Conservation (phyloP, 2,888 invertebrate genomes). For the Trissoscelio sp. region DNA sequence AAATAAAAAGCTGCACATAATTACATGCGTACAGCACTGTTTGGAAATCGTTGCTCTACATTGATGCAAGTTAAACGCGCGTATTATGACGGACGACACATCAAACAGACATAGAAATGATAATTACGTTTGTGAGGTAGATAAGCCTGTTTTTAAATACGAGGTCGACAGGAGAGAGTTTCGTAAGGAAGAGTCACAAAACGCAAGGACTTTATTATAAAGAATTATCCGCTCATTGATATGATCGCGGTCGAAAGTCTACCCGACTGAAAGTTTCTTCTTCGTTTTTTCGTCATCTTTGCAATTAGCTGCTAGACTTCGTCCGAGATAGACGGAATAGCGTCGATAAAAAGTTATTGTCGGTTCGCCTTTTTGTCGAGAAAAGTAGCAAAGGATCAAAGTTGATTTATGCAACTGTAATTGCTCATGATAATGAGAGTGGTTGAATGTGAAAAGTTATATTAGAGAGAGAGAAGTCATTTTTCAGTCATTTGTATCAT, state of each 20-base stretch:
- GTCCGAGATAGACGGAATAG: no score
- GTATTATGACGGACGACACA: slow-evolving; percentile 52
- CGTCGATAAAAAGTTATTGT: no score
- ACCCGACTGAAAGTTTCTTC: slow-evolving; percentile 57
- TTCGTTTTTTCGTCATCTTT: slow-evolving; percentile 25
- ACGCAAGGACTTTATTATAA: slow-evolving; percentile 75
- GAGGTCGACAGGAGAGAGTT: slow-evolving; percentile 68
- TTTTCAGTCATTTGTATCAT: no score
- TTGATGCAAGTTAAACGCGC: slow-evolving; percentile 37
- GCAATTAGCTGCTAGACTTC: no score
- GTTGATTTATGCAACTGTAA: no score
- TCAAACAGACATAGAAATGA: slow-evolving; percentile 55
- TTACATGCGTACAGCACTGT: slow-evolving; percentile 23
- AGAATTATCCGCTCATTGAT: slow-evolving; percentile 63
- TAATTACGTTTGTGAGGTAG: slow-evolving; percentile 48
- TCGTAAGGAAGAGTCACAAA: slow-evolving; percentile 75
- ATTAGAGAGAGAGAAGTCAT: no score
- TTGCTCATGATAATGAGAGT: no score
- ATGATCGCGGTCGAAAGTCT: slow-evolving; percentile 70
- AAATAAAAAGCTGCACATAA: slow-evolving; percentile 28
- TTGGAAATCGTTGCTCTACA: slow-evolving; percentile 62
- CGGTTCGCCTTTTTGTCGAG: no score
- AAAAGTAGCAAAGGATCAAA: no score
- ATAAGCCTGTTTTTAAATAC: slow-evolving; percentile 49
- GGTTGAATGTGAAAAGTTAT: no score